Evolutionary conservation across 2,797 vertebrate species (phyloP).

Genomic region (Neosilurus hyrtlii): DNA sequence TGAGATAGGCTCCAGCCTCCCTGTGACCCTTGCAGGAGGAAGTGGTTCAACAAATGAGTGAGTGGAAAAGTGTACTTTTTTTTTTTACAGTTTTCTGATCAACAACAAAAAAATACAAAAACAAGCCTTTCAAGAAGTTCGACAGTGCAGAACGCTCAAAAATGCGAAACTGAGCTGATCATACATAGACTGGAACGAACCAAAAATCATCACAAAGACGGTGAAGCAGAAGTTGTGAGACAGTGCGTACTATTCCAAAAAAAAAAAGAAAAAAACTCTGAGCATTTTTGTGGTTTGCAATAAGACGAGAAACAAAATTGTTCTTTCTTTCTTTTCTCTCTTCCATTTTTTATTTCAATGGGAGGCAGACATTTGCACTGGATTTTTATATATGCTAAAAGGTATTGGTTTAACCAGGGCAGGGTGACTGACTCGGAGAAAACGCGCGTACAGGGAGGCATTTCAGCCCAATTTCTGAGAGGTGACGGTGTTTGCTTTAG

Average conservation of each 20-base stretch:
- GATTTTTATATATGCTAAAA: not conserved
- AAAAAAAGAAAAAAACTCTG: not conserved
- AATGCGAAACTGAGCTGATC: not conserved
- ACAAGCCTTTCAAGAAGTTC: not conserved
- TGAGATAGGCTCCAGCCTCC: too few relatives aligned
- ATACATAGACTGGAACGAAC: not conserved
- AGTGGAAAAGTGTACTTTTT: not conserved
- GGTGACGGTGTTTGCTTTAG: conserved; percentile 72
- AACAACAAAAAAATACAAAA: not conserved
- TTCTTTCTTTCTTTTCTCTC: not conserved
- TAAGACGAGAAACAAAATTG: not conserved
- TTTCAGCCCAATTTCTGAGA: conserved; percentile 32
- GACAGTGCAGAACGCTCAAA: not conserved
- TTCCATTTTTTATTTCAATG: not conserved
- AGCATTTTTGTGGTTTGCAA: conserved; percentile 10
- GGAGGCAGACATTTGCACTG: not conserved
- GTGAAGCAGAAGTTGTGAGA: not conserved
- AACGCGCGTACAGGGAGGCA: not conserved
- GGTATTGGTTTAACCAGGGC: conserved; percentile 33
- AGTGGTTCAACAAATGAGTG: not conserved
- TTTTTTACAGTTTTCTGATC: too few relatives aligned
- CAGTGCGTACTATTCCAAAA: too few relatives aligned
- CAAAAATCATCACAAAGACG: not conserved
- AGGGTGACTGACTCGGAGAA: conserved; percentile 3
- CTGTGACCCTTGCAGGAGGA: too few relatives aligned